Evolutionary conservation across 2,113 vertebrate species (phyloP), one percentile per base, ranked within the genome.

Genomic region (Syngnathoides biaculeatus): DNA sequence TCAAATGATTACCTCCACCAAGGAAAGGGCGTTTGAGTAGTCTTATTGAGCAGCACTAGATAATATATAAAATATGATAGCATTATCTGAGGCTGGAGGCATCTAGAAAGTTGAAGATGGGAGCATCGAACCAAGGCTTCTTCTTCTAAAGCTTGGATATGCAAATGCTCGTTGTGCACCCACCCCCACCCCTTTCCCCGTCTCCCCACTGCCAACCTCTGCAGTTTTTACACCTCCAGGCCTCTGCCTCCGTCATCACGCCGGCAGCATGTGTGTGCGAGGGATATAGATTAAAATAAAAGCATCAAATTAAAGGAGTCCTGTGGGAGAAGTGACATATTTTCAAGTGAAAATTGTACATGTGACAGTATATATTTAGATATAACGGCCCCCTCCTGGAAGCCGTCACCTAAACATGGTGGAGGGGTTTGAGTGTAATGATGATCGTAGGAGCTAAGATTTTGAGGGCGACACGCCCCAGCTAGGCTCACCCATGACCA

Each of bases 241-340:
- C n/a, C n/a, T n/a, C n/a, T n/a, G n/a, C 39, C 39, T 26, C 39
- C 60, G 26, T 62, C 39, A 42, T 42, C 39, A 56, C 14, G 60
- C 60, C 39, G 22, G 38, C 39, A 62, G 57, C 19, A 50, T 20
- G 53, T 27, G 53, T 56, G 53, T 59, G 56, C 22, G 39, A 8
- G 39, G 24, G n/a, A 22, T 42, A 22, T 26, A 15, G n/a, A 43
- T 62, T 43, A 26, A 62, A 62, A 62, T 43, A 62, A 62, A 43
- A 62, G 38, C n/a, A 43, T 42, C 59, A 62, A 62, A 62, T 62
- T 24, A 62, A 62, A 43, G n/a, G 6, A 62, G 59, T 39, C 59
- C 13, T 2, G 8, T 2, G 59, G 39, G 59, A 27, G 13, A 56
- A 30, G 53, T 8, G 26, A 56, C 5, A 14, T 2, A 5, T 26